Base-by-base conservation (phyloP, 2,888 invertebrate genomes). In the Watsonalla binaria region DNA sequence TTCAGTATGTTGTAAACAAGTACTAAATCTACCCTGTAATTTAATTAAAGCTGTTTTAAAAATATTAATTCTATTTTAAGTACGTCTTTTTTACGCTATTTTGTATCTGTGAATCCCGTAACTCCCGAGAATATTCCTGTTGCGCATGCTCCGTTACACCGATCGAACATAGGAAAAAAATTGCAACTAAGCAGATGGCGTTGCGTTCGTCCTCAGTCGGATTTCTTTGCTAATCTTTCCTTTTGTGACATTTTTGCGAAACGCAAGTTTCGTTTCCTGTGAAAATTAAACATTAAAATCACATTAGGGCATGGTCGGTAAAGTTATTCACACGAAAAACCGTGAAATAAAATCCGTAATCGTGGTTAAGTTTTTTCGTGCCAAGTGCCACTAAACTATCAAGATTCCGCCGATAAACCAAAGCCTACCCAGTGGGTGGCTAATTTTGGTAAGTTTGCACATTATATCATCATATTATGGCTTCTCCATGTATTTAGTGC, bases 351-450 rank as follows among this genome's bases (percentile, higher is more conserved):
- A 84, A 81, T 83, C 78, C 80, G 63, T 78, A 79, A 81, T 80
- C 82, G 90, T 84, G 81, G 82, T 86, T 82, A 78, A 81, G 82
- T 90, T 91, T 90, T 90, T 86, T 84, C 81, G 87, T 88, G 88
- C 88, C 86, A 86, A 90, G 91, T 91, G 91, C 88, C 80, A 88
- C 78, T 91, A 94, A 94, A 92, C 93, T 92, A 92, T 92, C 95
- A 95, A 93, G 94, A 95, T 95, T 95, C 94, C 95, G 94, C 93
- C 94, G 92, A 93, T 92, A 94, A 93, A 91, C 92, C 92, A 91
- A 92, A 93, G 93, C 93, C 94, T 93, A 93, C 94, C 94, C 94
- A 93, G 92, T 93, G 95, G 94, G 94, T 95, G 95, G 94, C 94
- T 92, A 91, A 92, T 89, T 90, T 92, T 92, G 93, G 94, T 94